Evolutionary conservation across 2,797 vertebrate species (phyloP), one percentile per base, ranked within the genome.

Genomic region (Chaunax sp.): DNA sequence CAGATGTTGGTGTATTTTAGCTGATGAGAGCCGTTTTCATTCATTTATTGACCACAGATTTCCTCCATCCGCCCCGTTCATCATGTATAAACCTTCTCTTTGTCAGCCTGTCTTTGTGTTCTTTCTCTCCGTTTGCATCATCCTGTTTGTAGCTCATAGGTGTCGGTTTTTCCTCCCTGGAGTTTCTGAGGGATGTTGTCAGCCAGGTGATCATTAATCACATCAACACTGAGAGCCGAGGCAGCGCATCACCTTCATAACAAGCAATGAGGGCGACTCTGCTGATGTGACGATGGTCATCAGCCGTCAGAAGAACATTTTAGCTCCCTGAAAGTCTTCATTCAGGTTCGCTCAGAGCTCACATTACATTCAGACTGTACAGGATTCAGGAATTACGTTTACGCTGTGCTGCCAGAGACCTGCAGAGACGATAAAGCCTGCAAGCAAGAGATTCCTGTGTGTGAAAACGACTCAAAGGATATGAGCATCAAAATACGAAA

Each of bases 71-170:
- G 0, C 38, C 30, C 49, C 0, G 57, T 9, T 51, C 25, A 10
- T 58, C 1, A 10, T 22, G 12, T 38, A 35, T 58, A 14, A 35
- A 41, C 10, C 45, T 4, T 68, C 13, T 3, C 38, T 56, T 53
- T 52, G 63, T 61, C 67, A 23, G 51, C 20, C 59, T 15, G 1
- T 49, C 30, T 28, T 15, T 13, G 47, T 23, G 6, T 72, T 75
- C 50, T 83, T 80, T 80, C 79, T 54, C 68, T 30, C 3, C 0
- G 30, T 69, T 82, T 82, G 64, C 79, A 63, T 82, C 67, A 78
- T 43, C 51, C 44, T 0, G n/a, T 15, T 25, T 7, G 10, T 33
- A n/a, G 56, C 56, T 66, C 64, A 0, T 1, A 20, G 60, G 53
- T 16, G 10, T 56, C 49, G 1, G n/a, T 37, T 54, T 44, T 30